Evolutionary conservation across 2,797 vertebrate genomes (phyloP), one percentile per base, ranked within the genome.

Genomic region (Setipinna tenuifilis): DNA sequence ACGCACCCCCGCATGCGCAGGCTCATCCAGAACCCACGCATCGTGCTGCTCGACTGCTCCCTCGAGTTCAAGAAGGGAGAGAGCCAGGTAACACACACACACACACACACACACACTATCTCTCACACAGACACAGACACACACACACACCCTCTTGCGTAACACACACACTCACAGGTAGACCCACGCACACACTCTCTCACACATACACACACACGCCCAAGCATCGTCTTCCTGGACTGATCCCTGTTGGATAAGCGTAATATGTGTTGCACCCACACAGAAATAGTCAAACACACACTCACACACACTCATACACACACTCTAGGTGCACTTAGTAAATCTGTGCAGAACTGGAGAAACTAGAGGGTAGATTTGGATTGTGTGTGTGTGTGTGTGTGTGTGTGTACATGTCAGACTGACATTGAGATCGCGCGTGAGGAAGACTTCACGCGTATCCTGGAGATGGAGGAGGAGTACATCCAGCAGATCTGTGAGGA

Each of bases 1-100:
- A 99, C 98, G 0, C 98, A 99, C 81, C 94, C 98, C 0, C 93
- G 96, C 4, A 99, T 99, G 98, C 95, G 95, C 0, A 94, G 98
- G 1, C 89, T 94, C 0, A 99, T 99, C 89, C 97, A 95, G 89
- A 96, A 97, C 50, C 98, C 98, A 0, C 95, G 98, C 0, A 97
- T 99, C 0, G 85, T 99, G 83, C 95, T 99, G 23, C 93, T 99
- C 58, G 98, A 99, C 92, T 98, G 98, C 46, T 98, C 97, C 0
- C 92, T 99, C 83, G 98, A 99, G 90, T 99, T 98, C 94, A 99
- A 99, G 94, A 99, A 99, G 89, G 98, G 98, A 5, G 98, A 99
- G 94, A 99, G 98, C 92, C 98, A 99, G 98, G 98, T 99, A 90
- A 86, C 83, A 1, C 25, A 68, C 62, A n/a, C 61, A n/a, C 61